Conservation (phyloP, 2,797 vertebrate genomes). For the Pipistrellus pygmaeus region DNA sequence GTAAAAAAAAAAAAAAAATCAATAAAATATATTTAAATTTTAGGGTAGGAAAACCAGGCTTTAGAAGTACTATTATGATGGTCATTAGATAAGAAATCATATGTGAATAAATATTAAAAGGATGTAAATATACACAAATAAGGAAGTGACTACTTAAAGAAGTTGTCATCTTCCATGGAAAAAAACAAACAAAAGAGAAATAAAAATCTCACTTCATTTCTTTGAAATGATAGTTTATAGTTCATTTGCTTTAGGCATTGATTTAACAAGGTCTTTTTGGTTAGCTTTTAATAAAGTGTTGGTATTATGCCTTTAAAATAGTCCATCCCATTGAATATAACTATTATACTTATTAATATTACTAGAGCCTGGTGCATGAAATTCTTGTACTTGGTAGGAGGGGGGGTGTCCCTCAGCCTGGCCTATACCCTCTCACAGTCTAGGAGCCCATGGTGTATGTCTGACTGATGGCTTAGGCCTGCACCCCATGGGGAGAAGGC, state of each 20-base stretch:
- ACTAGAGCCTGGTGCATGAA: background rate
- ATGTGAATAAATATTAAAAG: background rate
- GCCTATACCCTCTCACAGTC: too few species aligned
- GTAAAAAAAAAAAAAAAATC: too few species aligned
- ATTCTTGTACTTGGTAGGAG: too few species aligned
- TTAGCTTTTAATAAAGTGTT: constrained; percentile 72
- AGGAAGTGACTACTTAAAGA: constrained; percentile 36
- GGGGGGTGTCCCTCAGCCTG: too few species aligned
- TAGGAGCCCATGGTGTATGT: too few species aligned
- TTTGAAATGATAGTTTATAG: constrained; percentile 8
- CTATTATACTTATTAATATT: constrained; percentile 66
- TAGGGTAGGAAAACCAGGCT: background rate
- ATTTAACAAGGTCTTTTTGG: constrained; percentile 56
- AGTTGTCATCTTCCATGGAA: constrained; percentile 4
- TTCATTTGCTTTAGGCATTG: constrained; percentile 60
- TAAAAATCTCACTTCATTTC: constrained; percentile 33
- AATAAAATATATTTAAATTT: too few species aligned
- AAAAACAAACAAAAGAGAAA: background rate
- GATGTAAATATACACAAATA: background rate
- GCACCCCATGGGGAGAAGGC: too few species aligned
- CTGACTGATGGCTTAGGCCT: too few species aligned
- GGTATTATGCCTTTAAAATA: constrained; percentile 55
- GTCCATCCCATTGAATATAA: constrained; percentile 57
- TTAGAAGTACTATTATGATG: background rate
- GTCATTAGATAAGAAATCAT: constrained; percentile 36